Base-by-base conservation (phyloP, 1,140 invertebrate species). In the Drosophila dunni region DNA sequence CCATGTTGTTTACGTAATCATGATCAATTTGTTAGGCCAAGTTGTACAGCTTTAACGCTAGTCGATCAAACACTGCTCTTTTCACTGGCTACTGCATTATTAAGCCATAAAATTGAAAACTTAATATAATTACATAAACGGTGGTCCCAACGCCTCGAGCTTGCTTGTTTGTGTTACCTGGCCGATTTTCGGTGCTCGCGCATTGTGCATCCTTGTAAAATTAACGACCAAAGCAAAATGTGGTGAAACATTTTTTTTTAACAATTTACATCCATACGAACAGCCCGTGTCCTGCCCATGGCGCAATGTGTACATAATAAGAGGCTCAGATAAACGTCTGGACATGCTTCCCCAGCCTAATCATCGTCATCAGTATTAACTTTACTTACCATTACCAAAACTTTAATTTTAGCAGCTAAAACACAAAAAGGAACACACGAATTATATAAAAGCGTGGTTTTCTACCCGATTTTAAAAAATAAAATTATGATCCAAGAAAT, bases 71-170 rank as follows among this genome's bases (percentile, higher is more conserved):
- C 72, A 20, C 51, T 51, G 46, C 48, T 56, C 7, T 17, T 56
- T 9, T 46, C 64, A 46, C 68, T 56, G 51, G 51, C 76, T 74
- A 81, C 70, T 77, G 57, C 84, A 84, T 81, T 89, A 89, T 89
- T 89, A 84, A 89, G 84, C 84, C 80, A 89, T 89, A 84, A 89
- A 89, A 89, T 89, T 89, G 84, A 89, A 89, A 89, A 89, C 81
- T 89, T 81, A 84, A 89, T 90, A 89, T 89, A 89, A 89, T 89
- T 89, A 90, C 85, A 84, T 89, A 90, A 89, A 89, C 80, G 81
- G 69, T 80, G 68, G 67, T 51, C 65, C 69, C 62, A 79, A 84
- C 80, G 84, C 84, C 84, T 68, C 11, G 54, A 80, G 84, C 81
- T 40, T 60, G 13, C 63, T 75, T 64, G 62, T 54, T 57, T 53